Base-by-base conservation (phyloP, 2,797 vertebrate species). In the Alca torda region DNA sequence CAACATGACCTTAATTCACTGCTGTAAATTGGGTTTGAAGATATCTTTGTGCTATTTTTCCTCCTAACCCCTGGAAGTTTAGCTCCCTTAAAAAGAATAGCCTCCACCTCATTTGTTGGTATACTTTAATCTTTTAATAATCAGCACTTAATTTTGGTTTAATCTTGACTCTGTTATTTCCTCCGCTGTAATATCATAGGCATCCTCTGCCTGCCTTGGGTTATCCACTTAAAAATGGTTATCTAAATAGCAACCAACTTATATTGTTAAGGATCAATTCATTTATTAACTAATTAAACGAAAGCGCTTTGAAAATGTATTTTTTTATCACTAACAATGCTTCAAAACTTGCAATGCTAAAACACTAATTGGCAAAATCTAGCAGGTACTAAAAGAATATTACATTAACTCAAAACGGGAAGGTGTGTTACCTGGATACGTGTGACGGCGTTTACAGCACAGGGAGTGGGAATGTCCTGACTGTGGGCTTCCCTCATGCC, bases 251-350 rank as follows among this genome's bases (percentile, higher is more conserved):
- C 18, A 78, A n/a, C 16, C 57, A 87, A 75, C 79, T 93, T 92
- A 70, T 14, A 72, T 83, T 68, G 35, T 85, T 85, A 91, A 89
- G 64, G 53, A 94, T 83, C 65, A 80, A 51, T 78, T 91, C 5
- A 80, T 91, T 95, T 76, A 75, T 89, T 87, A 74, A 60, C 35
- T 90, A 84, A 95, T 87, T 85, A 80, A 74, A 54, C 70, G 76
- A 54, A 85, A 92, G n/a, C 21, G 51, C 50, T 90, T 76, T 54
- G 25, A 67, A 90, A 92, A 72, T 81, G 15, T 67, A 37, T 78
- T 64, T 87, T 89, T 89, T 78, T 87, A 30, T 74, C 20, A 43
- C 87, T 94, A 95, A 50, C n/a, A 60, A 10, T 17, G 18, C 41
- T 90, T 94, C 68, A 87, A 75, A 68, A 25, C 48, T 72, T 39